Evolutionary conservation across 1,140 invertebrate species (phyloP).

Genomic region (Pseudomyrmex dendroicus): DNA sequence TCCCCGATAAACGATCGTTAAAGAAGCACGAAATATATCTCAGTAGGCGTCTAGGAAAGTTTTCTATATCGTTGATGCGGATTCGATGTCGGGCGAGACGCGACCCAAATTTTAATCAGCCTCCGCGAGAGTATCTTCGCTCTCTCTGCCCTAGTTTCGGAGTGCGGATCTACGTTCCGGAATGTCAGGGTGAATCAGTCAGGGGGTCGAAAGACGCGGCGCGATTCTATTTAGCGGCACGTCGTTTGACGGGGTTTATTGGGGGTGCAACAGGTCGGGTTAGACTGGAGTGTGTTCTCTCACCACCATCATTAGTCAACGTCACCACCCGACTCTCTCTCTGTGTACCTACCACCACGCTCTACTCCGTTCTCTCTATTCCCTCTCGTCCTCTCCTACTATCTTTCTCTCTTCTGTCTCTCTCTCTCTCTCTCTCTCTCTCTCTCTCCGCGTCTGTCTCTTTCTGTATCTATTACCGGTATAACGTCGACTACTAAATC

Average conservation of each 20-base stretch:
- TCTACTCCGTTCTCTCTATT: slow-evolving; percentile 59
- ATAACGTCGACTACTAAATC: slow-evolving; percentile 77
- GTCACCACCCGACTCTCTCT: slow-evolving; percentile 80
- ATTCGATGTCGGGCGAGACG: slow-evolving; percentile 27
- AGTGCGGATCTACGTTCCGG: slow-evolving; percentile 64
- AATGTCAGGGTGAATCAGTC: slow-evolving; percentile 79
- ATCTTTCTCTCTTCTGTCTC: slow-evolving; percentile 58
- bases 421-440: slow-evolving; percentile 57
- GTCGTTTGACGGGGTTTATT: slow-evolving; percentile 84
- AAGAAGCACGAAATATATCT: slow-evolving; percentile 1
- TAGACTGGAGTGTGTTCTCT: slow-evolving; percentile 85
- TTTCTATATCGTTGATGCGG: not conserved
- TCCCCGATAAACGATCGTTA: not conserved
- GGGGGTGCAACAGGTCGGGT: slow-evolving; percentile 85
- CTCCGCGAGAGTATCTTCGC: slow-evolving; percentile 7
- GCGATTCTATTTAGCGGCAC: slow-evolving; percentile 84
- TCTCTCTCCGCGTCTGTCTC: slow-evolving; percentile 58
- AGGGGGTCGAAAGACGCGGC: slow-evolving; percentile 81
- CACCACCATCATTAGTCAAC: slow-evolving; percentile 86
- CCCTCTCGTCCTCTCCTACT: slow-evolving; percentile 56
- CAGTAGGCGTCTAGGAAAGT: not conserved
- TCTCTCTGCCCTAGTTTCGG: slow-evolving; percentile 62
- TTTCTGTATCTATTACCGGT: slow-evolving; percentile 74
- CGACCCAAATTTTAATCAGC: slow-evolving; percentile 58
- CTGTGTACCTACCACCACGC: slow-evolving; percentile 63